Base-by-base conservation (phyloP, 2,888 invertebrate species). In the Hemithea aestivaria region DNA sequence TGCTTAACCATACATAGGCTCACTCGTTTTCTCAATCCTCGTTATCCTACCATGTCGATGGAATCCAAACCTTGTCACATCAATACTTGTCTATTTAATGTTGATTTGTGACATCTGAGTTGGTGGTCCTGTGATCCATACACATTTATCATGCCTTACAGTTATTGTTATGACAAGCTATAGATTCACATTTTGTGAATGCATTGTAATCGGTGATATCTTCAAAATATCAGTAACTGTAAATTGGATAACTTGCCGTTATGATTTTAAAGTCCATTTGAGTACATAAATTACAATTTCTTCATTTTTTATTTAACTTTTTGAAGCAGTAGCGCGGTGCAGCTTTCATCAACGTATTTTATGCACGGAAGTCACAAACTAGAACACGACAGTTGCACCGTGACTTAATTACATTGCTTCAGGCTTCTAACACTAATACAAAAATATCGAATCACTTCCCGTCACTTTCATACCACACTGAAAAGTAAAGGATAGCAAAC, bases 371-470 rank as follows among this genome's bases (percentile, higher is more conserved):
- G 70, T 76, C 56, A 69, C 66, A 52, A 8, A 21, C 8, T 38
- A 16, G 31, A 39, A 53, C 45, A 54, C 53, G 59, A 45, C 76
- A 82, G 80, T 81, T 83, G 82, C 57, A 67, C 70, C 81, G 73
- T 80, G 70, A 78, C 65, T 69, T 66, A 74, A 79, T 78, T 67
- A 58, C 61, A 61, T 53, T 53, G 76, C 77, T 75, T 68, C 63
- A 66, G 71, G 75, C 77, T 59, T 36, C 25, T 28, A 39, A 39
- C 38, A 51, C 58, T 47, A 45, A 34, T 40, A 44, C 48, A 67
- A 66, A 68, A 72, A 75, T 67, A 57, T 42, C 21, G 21, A 32
- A 32, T 31, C 29, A 27, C 49, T 46, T 40, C 20, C 44, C 60
- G 53, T 73, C 67, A 45, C 72, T 58, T 53, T 70, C 61, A 53